phyloP scores from a whole-genome alignment of 2,797 vertebrate genomes.

The Channallabes apus region DNA sequence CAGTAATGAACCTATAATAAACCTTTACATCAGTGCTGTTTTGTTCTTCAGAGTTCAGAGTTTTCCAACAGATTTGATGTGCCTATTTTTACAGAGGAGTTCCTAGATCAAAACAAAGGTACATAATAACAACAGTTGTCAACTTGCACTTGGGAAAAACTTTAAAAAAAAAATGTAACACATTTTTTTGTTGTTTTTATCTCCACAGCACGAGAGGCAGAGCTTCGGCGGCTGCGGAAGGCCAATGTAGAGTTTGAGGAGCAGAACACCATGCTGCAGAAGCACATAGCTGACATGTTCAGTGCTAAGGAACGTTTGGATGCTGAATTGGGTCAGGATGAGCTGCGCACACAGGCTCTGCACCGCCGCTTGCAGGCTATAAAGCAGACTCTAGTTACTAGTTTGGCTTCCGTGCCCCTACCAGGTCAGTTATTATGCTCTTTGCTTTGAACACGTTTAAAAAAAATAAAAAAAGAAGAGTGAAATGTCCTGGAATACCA shows the following conservation, averaged over 20 bases:
- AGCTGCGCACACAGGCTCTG: conserved; percentile 87
- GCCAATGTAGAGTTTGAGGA: conserved; percentile 96
- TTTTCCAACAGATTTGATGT: conserved; percentile 85
- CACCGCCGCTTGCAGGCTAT: conserved; percentile 90
- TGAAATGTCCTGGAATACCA: background rate
- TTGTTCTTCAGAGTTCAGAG: conserved; percentile 72
- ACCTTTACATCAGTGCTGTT: background rate
- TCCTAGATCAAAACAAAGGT: conserved; percentile 99
- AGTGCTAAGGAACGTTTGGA: conserved; percentile 93
- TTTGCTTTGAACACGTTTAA: background rate
- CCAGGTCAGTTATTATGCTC: conserved; percentile 75
- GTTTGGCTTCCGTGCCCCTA: conserved; percentile 88
- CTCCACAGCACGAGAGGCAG: conserved; percentile 87
- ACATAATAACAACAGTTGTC: conserved; percentile 15
- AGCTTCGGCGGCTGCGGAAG: conserved; percentile 91
- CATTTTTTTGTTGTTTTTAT: too few species aligned
- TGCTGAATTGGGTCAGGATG: conserved; percentile 90
- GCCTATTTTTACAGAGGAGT: conserved; percentile 98
- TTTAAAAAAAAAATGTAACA: too few species aligned
- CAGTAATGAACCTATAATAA: too few species aligned
- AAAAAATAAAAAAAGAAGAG: too few species aligned
- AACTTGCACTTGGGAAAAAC: background rate
- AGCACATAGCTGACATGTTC: conserved; percentile 95
- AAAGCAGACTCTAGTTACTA: conserved; percentile 88
- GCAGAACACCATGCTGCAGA: conserved; percentile 93